Evolutionary conservation across 2,113 vertebrate species (phyloP), one percentile per base, ranked within the genome.

Genomic region (Agelaius phoeniceus): DNA sequence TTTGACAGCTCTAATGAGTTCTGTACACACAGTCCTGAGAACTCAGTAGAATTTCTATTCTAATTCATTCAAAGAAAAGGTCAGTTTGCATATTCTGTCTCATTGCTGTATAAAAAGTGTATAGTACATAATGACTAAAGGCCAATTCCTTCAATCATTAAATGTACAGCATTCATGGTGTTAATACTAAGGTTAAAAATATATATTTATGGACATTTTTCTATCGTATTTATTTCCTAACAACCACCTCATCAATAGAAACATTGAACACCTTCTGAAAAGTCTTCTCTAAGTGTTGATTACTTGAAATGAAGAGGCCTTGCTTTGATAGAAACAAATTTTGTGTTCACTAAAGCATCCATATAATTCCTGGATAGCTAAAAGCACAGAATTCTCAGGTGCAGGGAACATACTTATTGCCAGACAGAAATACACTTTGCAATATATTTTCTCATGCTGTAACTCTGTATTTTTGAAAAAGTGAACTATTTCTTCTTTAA

Each of bases 1-100:
- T 87, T 69, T 87, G 83, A 93, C 84, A 93, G 54, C n/a, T 93
- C 24, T 95, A 95, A 92, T 82, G 82, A 92, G 69, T 41, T 94
- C 68, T 2, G 10, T n/a, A 89, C 26, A 78, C 46, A 87, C 1
- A 57, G 54, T 39, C 49, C 54, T 65, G 54, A 91, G 88, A 83
- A 84, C 41, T 87, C 46, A 49, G 37, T 16, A 48, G 28, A 79
- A 84, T 67, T 91, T 74, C 41, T 82, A 49, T 72, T 80, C 57
- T 76, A 87, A 94, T 91, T 77, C 48, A 81, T 71, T 76, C 39
- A 62, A 76, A 59, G 75, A 84, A 97, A 93, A 92, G 91, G 91
- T 96, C 87, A 95, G 82, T 87, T 74, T 84, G 79, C 39, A 86
- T 72, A 83, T 78, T 89, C 39, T 66, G 93, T 81, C 92, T 91